Evolutionary conservation across 92 coral and sea anemone species (phyloP), one percentile per base, ranked within the genome.

Genomic region (Actinostola sp.): DNA sequence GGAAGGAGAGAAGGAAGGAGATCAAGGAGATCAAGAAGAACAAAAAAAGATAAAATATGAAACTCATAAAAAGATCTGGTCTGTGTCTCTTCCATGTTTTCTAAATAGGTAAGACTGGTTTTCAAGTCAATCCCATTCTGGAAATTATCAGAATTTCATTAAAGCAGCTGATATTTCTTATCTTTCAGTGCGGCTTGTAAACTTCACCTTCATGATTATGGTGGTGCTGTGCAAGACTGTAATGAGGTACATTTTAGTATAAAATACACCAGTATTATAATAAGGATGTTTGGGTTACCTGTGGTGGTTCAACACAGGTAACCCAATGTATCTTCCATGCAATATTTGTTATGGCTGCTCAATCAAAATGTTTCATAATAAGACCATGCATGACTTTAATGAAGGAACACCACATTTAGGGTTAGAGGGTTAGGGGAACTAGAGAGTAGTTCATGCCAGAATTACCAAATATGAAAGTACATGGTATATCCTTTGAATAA

Each of bases 51-150:
- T 19, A 57, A 57, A n/a, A 43, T 55, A 81, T 9, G 77, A 89
- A 16, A 78, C 66, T 33, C 60, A 58, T 54, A 81, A 71, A 33
- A 80, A 89, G 44, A 31, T 66, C 2, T 48, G 66, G 36, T 13
- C 84, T 44, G 87, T 92, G 55, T 81, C 88, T 12, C 68, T 92
- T 20, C 90, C 96, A 33, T 92, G 97, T 73, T 70, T 82, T 55
- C 84, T 92, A 19, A 92, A 92, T 82, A 86, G 97, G 97, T 84
- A 26, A 70, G 25, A 27, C n/a, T n/a, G n/a, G n/a, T n/a, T n/a
- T n/a, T n/a, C n/a, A n/a, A n/a, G n/a, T n/a, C n/a, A n/a, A n/a
- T 3, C 11, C 6, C 59, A 9, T 1, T 23, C 59, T 46, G 53
- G 15, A 4, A 46, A 46, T 39, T 39, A 39, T 39, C 45, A 39